Conservation (phyloP, 2,113 vertebrate genomes). For the Antechinus stuartii region DNA sequence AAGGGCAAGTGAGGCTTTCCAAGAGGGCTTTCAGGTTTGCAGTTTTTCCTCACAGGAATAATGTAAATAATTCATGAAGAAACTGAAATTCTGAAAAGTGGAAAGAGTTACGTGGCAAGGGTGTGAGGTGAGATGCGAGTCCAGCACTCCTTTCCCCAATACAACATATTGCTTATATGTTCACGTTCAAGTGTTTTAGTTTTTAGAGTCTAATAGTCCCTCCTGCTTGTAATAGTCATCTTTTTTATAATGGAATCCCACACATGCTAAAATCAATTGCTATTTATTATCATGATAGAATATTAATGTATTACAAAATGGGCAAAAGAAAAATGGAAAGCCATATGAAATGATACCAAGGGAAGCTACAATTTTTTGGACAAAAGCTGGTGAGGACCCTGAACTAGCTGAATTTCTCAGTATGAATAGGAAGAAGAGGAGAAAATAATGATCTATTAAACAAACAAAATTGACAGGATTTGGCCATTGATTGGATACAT, state of each 20-base stretch:
- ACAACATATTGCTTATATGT: neutral
- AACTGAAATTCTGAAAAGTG: neutral
- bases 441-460: neutral
- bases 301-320: neutral
- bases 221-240: slow-evolving; percentile 31
- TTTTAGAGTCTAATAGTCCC: slow-evolving; percentile 43
- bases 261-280: neutral
- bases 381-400: neutral
- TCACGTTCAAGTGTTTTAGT: slow-evolving; percentile 8
- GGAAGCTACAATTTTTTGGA: neutral
- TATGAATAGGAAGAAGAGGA: neutral
- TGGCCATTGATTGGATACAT: neutral
- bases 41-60: neutral
- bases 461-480: neutral
- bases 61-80: neutral
- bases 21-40: neutral
- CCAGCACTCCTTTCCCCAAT: neutral
- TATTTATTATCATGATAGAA: neutral
- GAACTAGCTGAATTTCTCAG: neutral
- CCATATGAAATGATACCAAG: too few relatives aligned
- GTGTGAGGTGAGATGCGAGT: neutral
- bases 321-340: neutral
- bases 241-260: slow-evolving; percentile 15
- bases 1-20: neutral
- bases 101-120: neutral